A percentile compares a stretch with the other conserved stretches of the same genome.
phyloP scores from a whole-genome alignment of 2,113 vertebrate genomes.

The Rattus norvegicus region DNA sequence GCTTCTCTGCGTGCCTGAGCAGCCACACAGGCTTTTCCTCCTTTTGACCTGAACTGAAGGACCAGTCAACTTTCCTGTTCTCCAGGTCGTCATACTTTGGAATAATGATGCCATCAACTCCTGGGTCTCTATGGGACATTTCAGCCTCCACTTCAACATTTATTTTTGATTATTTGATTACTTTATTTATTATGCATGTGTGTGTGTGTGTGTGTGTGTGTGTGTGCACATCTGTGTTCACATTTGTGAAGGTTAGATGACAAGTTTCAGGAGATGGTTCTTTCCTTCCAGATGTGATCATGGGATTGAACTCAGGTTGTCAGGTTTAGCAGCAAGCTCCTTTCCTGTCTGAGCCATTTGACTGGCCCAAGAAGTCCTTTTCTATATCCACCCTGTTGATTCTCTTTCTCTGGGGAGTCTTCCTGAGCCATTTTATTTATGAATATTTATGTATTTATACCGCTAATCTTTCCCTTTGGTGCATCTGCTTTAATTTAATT shows the following conservation, averaged over 20 bases:
- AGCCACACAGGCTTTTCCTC: neutral
- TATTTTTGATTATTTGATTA: neutral
- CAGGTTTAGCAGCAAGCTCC: neutral
- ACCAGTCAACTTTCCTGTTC: neutral
- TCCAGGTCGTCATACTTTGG: neutral
- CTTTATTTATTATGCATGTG: neutral
- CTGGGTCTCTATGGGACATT: neutral
- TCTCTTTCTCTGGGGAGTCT: neutral
- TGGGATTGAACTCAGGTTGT: neutral
- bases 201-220: accelerated
- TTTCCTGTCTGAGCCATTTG: neutral
- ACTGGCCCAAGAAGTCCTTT: neutral
- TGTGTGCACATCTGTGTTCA: too few relatives aligned
- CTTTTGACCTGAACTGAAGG: neutral
- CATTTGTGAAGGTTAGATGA: neutral
- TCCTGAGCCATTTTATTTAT: neutral
- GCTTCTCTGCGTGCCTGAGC: neutral
- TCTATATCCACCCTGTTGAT: neutral
- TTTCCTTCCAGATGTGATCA: neutral
- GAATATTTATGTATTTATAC: neutral
- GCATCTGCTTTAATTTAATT: neutral
- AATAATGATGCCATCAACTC: neutral
- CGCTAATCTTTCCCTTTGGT: neutral
- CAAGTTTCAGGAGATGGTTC: neutral
- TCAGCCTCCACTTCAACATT: neutral